Evolutionary conservation across 2,888 invertebrate species (phyloP), one percentile per base, ranked within the genome.

Genomic region (Sesamia inferens): DNA sequence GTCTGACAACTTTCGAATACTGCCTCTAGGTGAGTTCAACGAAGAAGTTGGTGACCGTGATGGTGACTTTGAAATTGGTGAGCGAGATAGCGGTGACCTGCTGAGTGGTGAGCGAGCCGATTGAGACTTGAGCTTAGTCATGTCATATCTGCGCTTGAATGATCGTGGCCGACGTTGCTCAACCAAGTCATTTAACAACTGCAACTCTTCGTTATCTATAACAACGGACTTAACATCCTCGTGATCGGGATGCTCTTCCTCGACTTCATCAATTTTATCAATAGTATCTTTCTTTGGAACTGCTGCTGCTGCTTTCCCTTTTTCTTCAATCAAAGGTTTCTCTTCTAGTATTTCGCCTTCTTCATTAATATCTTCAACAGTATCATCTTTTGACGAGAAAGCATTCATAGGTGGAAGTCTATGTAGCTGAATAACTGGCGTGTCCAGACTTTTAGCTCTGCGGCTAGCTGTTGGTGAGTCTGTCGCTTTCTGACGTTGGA

Each of bases 371-470:
- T 97, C 97, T 85, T 97, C 98, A 0, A 98, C 97, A 0, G 98
- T 98, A 90, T 98, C 98, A 90, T 98, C 98, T 93, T 98, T 98
- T 42, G 98, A 98, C 3, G 98, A 98, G 91, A 98, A 98, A 0
- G 98, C 98, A 92, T 98, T 98, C 92, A 98, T 97, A 11, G 98
- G 97, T 22, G 98, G 98, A 59, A 98, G 93, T 88, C 97, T 97
- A 91, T 97, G 98, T 48, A 98, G 93, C 31, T 98, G 97, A 88
- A 98, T 98, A 39, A 98, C 97, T 1, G 98, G 98, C 5, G 98
- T 98, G 88, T 98, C 98, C 82, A 98, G 96, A 76, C 98, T 98
- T 93, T 98, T 98, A 1, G 98, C 98, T 86, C 98, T 96, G 68
- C 98, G 96, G 71, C 98, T 97, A 6, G 97, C 94, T 11, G 97